Evolutionary conservation across 2,797 vertebrate genomes (phyloP).

Genomic region (Tokudaia tokunoshimensis): DNA sequence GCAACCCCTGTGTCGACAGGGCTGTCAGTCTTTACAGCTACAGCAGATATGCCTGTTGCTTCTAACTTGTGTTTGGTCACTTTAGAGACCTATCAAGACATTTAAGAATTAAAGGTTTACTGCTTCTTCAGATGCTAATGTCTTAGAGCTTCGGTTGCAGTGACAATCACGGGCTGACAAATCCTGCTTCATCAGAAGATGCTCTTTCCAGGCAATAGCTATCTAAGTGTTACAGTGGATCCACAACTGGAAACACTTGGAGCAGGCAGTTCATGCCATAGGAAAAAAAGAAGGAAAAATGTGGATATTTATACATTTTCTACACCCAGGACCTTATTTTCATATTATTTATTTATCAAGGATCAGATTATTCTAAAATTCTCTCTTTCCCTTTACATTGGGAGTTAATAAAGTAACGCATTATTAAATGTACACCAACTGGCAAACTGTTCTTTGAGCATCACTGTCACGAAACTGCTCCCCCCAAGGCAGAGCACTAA

Average conservation of each 20-base stretch:
- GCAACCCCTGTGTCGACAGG: neutral
- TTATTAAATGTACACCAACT: neutral
- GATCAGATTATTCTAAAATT: neutral
- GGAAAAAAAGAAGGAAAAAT: slow-evolving; percentile 53
- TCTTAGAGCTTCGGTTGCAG: neutral
- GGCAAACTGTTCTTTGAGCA: neutral
- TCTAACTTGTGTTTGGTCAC: neutral
- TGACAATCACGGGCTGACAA: neutral
- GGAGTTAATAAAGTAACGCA: neutral
- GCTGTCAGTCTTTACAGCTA: rapidly evolving
- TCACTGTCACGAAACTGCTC: neutral
- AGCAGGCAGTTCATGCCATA: neutral
- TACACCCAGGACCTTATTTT: neutral
- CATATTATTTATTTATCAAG: slow-evolving; percentile 15
- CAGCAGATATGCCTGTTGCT: rapidly evolving
- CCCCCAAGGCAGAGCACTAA: neutral
- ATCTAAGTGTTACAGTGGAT: neutral
- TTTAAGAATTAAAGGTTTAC: neutral
- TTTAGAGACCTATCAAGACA: neutral
- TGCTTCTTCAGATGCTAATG: neutral
- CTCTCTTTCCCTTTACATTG: neutral
- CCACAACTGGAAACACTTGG: neutral
- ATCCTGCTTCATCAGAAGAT: neutral
- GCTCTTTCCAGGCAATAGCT: neutral
- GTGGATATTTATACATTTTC: neutral